Evolutionary conservation across 2,797 vertebrate species (phyloP).

Genomic region (Serranus cabrilla): DNA sequence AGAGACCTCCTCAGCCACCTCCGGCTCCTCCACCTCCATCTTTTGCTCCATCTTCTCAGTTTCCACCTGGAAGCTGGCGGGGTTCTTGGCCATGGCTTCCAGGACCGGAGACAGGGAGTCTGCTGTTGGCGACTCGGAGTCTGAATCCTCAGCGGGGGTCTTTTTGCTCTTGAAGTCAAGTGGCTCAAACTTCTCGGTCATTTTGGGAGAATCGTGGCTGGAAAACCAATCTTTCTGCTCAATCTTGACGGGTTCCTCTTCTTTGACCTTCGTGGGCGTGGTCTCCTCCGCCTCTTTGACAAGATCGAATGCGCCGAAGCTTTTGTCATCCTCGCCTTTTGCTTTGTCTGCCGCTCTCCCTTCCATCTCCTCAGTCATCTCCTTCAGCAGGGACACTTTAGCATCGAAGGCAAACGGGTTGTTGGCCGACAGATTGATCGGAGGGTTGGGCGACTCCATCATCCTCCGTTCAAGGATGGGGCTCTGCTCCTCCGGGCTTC

Average conservation of each 20-base stretch:
- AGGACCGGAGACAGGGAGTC: constrained; percentile 86
- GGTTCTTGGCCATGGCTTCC: constrained; percentile 86
- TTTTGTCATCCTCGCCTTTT: constrained; percentile 78
- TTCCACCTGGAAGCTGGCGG: constrained; percentile 82
- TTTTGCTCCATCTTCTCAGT: constrained; percentile 61
- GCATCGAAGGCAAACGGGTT: constrained; percentile 89
- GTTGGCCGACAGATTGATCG: constrained; percentile 84
- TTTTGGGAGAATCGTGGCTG: constrained; percentile 71
- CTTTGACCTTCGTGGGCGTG: constrained; percentile 64
- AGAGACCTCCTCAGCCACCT: constrained; percentile 80
- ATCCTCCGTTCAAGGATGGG: constrained; percentile 82
- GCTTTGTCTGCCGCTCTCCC: constrained; percentile 72
- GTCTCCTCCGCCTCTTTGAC: constrained; percentile 90
- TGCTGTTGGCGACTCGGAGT: constrained; percentile 86
- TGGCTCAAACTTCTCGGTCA: constrained; percentile 73
- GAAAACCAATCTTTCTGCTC: constrained; percentile 83
- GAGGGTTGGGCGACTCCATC: constrained; percentile 86
- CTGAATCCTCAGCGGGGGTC: constrained; percentile 73
- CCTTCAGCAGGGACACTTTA: constrained; percentile 87
- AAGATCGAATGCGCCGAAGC: constrained; percentile 92
- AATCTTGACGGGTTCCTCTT: constrained; percentile 70
- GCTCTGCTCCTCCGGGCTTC: constrained; percentile 84
- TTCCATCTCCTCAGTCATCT: constrained; percentile 81
- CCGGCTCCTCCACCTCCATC: constrained; percentile 76
- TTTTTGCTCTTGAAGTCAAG: constrained; percentile 77